These are phyloP conservation scores for Calameuta idolon DNA, from an alignment of 2,888 invertebrate genomes.

Conservation along the genomic window DNA sequence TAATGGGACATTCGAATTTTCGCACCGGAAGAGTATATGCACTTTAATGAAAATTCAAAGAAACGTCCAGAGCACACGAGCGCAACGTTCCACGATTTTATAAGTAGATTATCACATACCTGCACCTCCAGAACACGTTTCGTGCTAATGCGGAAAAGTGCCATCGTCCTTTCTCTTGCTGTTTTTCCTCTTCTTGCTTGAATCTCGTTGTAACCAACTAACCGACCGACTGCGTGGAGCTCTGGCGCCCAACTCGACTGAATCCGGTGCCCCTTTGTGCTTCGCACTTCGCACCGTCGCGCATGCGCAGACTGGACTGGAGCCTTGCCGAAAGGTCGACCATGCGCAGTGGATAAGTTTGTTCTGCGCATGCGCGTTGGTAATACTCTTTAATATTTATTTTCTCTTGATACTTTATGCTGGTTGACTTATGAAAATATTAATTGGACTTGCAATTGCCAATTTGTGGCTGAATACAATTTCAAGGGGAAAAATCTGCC, in stretches of 20 bases:
- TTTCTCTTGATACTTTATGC: too few species aligned
- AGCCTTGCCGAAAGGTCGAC: conserved; percentile 20
- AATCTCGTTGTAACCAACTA: conserved; percentile 40
- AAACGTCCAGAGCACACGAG: too few species aligned
- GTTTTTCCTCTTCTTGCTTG: conserved; percentile 20
- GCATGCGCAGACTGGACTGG: conserved; percentile 11
- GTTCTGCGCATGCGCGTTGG: conserved; percentile 30
- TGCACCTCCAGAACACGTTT: conserved; percentile 62
- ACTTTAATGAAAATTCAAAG: too few species aligned
- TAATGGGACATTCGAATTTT: conserved; percentile 35
- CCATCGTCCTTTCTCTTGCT: conserved; percentile 51
- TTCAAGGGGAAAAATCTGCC: too few species aligned
- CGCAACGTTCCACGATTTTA: too few species aligned
- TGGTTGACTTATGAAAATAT: too few species aligned
- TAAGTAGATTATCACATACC: conserved; percentile 43
- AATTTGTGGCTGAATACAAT: too few species aligned
- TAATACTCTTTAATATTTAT: too few species aligned
- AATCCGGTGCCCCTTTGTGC: conserved; percentile 1
- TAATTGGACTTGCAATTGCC: too few species aligned
- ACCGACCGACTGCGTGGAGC: conserved; percentile 59
- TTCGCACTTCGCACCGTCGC: conserved; percentile 13
- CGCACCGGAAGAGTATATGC: conserved; percentile 36
- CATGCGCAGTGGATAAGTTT: conserved; percentile 18
- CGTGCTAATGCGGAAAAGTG: conserved; percentile 61
- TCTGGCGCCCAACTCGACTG: conserved; percentile 59